Conservation (phyloP, 2,113 vertebrate species). For the Cyprinodon variegatus region DNA sequence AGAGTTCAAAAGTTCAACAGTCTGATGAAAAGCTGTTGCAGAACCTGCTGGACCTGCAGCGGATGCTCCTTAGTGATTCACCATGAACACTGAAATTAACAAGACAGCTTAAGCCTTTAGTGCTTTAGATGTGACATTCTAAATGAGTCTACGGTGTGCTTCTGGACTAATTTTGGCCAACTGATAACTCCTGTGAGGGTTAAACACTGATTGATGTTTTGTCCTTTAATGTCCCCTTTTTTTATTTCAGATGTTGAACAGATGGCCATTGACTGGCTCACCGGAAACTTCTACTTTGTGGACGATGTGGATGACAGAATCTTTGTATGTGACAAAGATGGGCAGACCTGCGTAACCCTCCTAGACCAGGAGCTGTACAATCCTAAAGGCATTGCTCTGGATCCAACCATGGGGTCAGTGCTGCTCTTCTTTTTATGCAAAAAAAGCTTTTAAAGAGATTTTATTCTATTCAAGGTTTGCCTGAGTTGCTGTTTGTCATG, state of each 20-base stretch:
- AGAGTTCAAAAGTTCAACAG: too few relatives aligned
- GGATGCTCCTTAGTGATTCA: too few relatives aligned
- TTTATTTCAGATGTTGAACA: conserved; percentile 92
- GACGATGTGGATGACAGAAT: conserved; percentile 97
- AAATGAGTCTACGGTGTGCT: neutral
- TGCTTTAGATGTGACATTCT: too few relatives aligned
- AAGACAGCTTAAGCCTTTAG: too few relatives aligned
- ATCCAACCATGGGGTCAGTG: conserved; percentile 94
- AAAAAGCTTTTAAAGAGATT: neutral
- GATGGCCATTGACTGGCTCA: conserved; percentile 99
- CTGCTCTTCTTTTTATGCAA: conserved; percentile 3
- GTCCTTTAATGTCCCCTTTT: conserved; percentile 9
- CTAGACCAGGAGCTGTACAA: conserved; percentile 97
- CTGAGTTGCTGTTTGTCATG: conserved; percentile 13
- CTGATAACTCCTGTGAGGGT: neutral
- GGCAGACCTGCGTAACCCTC: conserved; percentile 92
- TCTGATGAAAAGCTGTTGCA: too few relatives aligned
- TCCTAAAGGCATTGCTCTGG: conserved; percentile 95
- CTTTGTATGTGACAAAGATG: conserved; percentile 94
- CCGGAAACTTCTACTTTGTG: conserved; percentile 99
- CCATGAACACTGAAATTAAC: too few relatives aligned
- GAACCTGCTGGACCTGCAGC: too few relatives aligned
- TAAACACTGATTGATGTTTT: neutral
- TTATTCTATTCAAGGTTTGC: neutral
- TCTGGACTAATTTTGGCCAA: neutral